Evolutionary conservation across 2,888 invertebrate genomes (phyloP).

Genomic region (Cistogaster globosa): DNA sequence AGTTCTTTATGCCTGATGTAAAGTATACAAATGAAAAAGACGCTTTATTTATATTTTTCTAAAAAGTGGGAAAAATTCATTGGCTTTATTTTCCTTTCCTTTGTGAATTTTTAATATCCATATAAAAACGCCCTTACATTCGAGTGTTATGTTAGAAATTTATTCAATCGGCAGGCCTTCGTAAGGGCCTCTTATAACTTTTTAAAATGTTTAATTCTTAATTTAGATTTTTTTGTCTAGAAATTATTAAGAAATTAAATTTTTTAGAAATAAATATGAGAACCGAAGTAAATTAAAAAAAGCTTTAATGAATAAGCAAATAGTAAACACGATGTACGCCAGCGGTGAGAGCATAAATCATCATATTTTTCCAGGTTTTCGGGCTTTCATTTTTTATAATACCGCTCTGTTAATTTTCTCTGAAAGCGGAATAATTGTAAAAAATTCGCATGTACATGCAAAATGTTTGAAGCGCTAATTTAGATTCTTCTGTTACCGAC

Average conservation of each 20-base stretch:
- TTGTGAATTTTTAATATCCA: not conserved
- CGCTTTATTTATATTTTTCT: not conserved
- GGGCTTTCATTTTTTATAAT: too few species aligned
- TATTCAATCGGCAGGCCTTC: not conserved
- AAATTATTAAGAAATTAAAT: not conserved
- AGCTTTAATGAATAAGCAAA: too few species aligned
- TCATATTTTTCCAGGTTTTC: too few species aligned
- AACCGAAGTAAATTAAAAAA: too few species aligned
- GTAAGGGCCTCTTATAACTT: not conserved
- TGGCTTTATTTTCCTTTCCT: not conserved
- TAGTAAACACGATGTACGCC: too few species aligned
- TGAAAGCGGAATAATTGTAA: too few species aligned
- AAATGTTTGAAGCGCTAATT: too few species aligned
- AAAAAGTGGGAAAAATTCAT: not conserved
- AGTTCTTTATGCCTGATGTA: not conserved
- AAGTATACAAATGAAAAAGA: not conserved
- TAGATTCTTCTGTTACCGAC: not conserved
- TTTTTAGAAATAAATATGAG: too few species aligned
- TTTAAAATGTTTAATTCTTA: not conserved
- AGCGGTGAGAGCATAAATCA: too few species aligned
- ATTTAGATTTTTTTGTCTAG: not conserved
- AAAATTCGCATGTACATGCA: too few species aligned
- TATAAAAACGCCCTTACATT: not conserved
- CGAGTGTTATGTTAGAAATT: not conserved
- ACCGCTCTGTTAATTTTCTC: too few species aligned